These are phyloP conservation scores for Bradypus variegatus DNA, from an alignment of 2,797 vertebrate genomes.

Conservation along the genomic window DNA sequence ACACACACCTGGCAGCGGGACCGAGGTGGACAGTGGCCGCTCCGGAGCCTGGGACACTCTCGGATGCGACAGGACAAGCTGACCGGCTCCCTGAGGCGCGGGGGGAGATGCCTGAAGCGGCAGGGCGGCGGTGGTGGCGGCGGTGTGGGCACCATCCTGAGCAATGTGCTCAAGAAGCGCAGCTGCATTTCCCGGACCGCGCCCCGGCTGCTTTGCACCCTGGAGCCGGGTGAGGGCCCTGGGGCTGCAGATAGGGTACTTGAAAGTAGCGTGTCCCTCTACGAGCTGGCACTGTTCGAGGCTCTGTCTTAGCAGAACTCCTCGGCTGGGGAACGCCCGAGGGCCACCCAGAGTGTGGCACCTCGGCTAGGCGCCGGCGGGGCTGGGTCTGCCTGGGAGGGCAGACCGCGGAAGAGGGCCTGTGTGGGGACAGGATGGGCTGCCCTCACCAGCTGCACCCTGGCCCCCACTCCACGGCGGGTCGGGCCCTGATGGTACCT, in stretches of 20 bases:
- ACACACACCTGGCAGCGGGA: background rate
- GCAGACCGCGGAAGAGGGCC: background rate
- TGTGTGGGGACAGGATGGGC: background rate
- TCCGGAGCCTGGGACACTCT: background rate
- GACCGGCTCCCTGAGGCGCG: conserved; percentile 79
- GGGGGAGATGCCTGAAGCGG: conserved; percentile 79
- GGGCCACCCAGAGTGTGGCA: background rate
- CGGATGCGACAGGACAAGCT: conserved; percentile 85
- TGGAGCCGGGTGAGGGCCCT: conserved; percentile 90
- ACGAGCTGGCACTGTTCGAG: background rate
- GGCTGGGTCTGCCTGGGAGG: background rate
- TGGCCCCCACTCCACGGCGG: background rate
- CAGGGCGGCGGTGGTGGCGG: conserved; percentile 73
- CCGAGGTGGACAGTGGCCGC: background rate
- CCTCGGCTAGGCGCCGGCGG: background rate
- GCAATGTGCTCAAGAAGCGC: conserved; percentile 93
- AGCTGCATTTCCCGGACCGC: conserved; percentile 93
- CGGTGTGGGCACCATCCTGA: conserved; percentile 91
- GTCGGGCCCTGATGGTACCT: background rate
- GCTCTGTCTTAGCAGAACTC: background rate
- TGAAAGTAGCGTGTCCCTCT: background rate
- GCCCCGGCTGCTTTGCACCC: conserved; percentile 92
- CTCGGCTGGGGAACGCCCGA: background rate
- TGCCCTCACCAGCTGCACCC: background rate
- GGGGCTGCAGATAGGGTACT: background rate